These are phyloP conservation scores for Bubo scandiacus DNA, from an alignment of 2,113 vertebrate genomes.

Conservation along the genomic window DNA sequence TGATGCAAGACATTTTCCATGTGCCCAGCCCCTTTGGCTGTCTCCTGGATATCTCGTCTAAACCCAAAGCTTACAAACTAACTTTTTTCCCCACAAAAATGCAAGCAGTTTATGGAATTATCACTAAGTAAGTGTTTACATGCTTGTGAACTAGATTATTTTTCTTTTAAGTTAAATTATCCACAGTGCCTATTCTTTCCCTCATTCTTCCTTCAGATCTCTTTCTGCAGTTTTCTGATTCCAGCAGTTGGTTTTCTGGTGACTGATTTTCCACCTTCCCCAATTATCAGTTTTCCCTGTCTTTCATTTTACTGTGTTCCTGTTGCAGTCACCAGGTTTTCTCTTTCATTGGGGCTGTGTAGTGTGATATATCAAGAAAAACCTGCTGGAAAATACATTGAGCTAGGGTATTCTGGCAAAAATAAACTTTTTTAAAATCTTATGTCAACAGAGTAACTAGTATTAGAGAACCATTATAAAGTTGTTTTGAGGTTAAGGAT, in stretches of 20 bases:
- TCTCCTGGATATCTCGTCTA: background rate
- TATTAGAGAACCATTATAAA: background rate
- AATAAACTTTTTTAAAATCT: background rate
- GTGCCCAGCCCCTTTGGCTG: background rate
- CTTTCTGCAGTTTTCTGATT: background rate
- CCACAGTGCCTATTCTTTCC: background rate
- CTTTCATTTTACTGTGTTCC: background rate
- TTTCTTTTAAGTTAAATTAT: background rate
- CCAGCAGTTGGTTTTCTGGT: background rate
- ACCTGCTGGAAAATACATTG: background rate
- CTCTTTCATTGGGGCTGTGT: background rate
- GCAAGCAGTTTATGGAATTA: background rate
- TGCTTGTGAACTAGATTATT: background rate
- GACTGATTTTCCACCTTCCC: background rate
- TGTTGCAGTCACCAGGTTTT: background rate
- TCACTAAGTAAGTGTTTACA: background rate
- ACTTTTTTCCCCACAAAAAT: background rate
- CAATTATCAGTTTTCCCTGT: background rate
- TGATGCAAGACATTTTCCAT: background rate
- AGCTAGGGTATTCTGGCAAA: background rate
- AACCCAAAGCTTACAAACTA: background rate
- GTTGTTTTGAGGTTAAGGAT: background rate
- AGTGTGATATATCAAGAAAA: background rate
- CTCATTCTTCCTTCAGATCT: background rate
- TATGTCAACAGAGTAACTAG: background rate